These are phyloP conservation scores for Malurus elegans DNA, from an alignment of 2,113 vertebrate species.

Conservation along the genomic window DNA sequence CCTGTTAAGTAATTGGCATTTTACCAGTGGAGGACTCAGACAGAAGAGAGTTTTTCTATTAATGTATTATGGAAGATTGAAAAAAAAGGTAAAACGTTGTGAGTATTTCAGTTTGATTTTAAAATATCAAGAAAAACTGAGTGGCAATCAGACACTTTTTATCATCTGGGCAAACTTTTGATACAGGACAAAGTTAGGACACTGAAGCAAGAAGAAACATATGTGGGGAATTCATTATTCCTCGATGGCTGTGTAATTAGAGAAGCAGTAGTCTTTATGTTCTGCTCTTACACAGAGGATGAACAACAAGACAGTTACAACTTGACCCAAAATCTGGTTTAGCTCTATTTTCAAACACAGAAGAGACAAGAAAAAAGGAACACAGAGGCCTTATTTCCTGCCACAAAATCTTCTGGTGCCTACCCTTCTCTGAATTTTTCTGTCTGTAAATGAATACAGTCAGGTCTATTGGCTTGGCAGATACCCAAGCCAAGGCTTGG, in stretches of 20 bases:
- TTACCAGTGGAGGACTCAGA: background rate
- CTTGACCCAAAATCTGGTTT: background rate
- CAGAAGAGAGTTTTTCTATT: background rate
- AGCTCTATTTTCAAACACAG: background rate
- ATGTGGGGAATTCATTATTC: background rate
- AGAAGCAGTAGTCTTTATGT: background rate
- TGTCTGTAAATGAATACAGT: constrained; percentile 8
- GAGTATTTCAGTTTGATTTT: background rate
- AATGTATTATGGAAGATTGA: background rate
- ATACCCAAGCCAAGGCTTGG: background rate
- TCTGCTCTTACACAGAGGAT: background rate
- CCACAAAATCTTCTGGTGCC: constrained; percentile 7
- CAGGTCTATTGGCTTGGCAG: constrained; percentile 31
- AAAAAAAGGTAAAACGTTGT: background rate
- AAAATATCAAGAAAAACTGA: background rate
- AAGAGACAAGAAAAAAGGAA: background rate
- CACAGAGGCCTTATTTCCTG: constrained; percentile 12
- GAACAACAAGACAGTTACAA: background rate
- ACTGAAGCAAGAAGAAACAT: background rate
- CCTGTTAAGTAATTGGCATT: background rate
- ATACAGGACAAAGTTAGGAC: background rate
- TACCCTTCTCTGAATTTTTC: constrained; percentile 31
- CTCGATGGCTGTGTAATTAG: background rate
- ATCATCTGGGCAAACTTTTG: background rate
- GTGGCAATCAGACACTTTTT: background rate